These are phyloP conservation scores for Apostichopus californicus DNA, from an alignment of 35 echinoderm and acorn worm species.

Conservation along the genomic window DNA sequence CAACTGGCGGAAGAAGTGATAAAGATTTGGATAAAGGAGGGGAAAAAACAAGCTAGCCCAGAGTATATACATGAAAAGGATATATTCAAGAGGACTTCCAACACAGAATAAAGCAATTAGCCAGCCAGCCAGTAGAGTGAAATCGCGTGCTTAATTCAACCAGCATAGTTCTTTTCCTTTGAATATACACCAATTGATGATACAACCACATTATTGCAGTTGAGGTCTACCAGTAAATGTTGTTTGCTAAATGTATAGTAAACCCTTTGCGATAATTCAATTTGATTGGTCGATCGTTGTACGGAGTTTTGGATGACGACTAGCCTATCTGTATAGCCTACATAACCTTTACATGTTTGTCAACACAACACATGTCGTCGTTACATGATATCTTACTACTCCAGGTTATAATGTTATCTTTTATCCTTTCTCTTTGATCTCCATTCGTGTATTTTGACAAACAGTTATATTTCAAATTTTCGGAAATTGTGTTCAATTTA, in stretches of 20 bases:
- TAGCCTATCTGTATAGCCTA: no score
- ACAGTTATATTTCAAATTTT: no score
- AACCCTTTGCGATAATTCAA: neutral
- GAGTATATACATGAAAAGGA: neutral
- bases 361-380: no score
- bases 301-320: no score
- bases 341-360: no score
- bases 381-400: no score
- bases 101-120: neutral
- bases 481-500: no score
- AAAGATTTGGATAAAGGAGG: neutral
- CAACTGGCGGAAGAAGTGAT: neutral
- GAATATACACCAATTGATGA: neutral
- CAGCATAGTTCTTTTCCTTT: neutral
- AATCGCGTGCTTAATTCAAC: neutral
- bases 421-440: no score
- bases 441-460: no score
- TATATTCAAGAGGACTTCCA: neutral
- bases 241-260: neutral
- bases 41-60: neutral
- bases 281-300: neutral
- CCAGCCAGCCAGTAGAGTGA: neutral
- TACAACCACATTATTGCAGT: neutral
- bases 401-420: no score
- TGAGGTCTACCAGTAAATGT: conserved; percentile 2